Evolutionary conservation across 2,797 vertebrate genomes (phyloP), one percentile per base, ranked within the genome.

Genomic region (Gymnopithys bicolor): DNA sequence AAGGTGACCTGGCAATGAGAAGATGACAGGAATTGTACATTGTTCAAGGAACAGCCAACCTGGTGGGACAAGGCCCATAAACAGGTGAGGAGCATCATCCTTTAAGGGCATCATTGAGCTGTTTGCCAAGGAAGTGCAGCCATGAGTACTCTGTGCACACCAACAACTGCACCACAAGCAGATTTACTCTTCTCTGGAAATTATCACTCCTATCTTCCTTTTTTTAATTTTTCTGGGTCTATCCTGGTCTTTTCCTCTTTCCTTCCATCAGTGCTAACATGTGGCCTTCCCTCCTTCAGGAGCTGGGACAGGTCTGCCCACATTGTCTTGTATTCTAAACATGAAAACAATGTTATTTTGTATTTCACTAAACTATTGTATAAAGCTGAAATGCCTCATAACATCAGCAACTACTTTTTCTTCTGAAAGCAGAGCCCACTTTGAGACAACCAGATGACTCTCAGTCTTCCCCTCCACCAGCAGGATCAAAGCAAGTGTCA

Each of bases 1-100:
- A 99, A 91, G 45, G 98, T 99, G 92, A 99, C 99, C 99, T 99
- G 95, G 73, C 2, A 52, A 89, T 1, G 24, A 76, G 76, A 80
- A 80, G 37, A 24, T 11, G n/a, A 33, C 51, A 91, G 2, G 18
- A 53, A 23, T 66, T 51, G 83, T 0, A 37, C 16, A 68, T 11
- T 37, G 49, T 24, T 52, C 60, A 73, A 62, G 71, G 48, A 88
- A 90, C 8, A 84, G 1, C 82, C 79, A 77, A 35, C 78, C 68
- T 35, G 49, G 82, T 19, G 90, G 69, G 73, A 59, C 76, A 91
- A 77, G 71, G 78, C 82, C 43, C 37, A 74, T 13, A 46, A 93
- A 59, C 2, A 73, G 56, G 69, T n/a, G 62, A 91, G 79, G 46
- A 27, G 73, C 83, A 82, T 35, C 64, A 90, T 66, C 62, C 35